phyloP scores from a whole-genome alignment of 2,888 invertebrate genomes.

The Hyalella azteca region DNA sequence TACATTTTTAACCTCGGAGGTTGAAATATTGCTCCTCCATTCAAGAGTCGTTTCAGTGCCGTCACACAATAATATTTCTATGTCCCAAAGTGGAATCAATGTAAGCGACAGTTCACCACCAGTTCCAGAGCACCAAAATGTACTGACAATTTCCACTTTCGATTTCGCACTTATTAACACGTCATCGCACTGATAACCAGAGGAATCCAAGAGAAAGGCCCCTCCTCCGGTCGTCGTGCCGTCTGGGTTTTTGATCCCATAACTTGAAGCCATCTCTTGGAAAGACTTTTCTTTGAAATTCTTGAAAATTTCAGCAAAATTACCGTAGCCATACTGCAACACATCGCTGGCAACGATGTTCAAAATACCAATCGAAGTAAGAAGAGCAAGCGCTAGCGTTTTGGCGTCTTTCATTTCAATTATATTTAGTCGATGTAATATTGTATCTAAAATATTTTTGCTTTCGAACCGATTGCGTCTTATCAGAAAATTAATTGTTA shows the following conservation, averaged over 20 bases:
- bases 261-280: neutral
- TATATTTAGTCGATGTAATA: too few relatives aligned
- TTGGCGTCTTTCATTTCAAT: too few relatives aligned
- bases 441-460: too few relatives aligned
- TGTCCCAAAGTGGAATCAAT: neutral
- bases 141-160: neutral
- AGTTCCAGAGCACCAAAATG: neutral
- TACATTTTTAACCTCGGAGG: too few relatives aligned
- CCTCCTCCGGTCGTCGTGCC: neutral
- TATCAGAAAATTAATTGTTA: too few relatives aligned
- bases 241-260: neutral
- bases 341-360: too few relatives aligned
- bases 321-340: neutral
- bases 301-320: neutral
- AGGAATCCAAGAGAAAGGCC: neutral
- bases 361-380: too few relatives aligned
- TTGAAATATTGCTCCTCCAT: neutral
- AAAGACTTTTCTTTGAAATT: neutral
- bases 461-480: too few relatives aligned
- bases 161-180: neutral
- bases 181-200: neutral
- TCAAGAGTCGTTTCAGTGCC: neutral
- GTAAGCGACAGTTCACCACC: neutral
- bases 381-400: too few relatives aligned
- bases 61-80: neutral